Evolutionary conservation across 2,797 vertebrate genomes (phyloP).

Genomic region (Molossus molossus): DNA sequence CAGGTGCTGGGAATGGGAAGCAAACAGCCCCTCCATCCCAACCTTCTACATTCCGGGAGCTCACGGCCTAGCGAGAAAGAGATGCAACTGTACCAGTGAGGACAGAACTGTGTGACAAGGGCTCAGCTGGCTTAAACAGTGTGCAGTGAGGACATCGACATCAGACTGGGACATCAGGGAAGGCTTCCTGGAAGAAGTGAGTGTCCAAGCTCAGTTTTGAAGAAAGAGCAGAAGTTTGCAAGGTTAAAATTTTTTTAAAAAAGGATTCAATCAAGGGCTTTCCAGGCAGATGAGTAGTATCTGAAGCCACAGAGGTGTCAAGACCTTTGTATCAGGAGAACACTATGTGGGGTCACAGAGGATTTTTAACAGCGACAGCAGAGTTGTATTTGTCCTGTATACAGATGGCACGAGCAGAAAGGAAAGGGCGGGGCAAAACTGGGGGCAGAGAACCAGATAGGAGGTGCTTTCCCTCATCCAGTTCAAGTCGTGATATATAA

Average conservation of each 20-base stretch:
- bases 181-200: constrained; percentile 15
- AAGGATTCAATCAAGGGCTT: not conserved
- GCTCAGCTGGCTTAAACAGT: not conserved
- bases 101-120: not conserved
- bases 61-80: not conserved
- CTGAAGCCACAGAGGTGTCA: not conserved
- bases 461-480: not conserved
- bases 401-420: not conserved
- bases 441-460: not conserved
- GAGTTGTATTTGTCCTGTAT: not conserved
- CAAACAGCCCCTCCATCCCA: not conserved
- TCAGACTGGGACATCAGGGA: not conserved
- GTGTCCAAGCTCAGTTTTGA: not conserved
- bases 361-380: not conserved
- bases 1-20: not conserved
- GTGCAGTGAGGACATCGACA: not conserved
- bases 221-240: not conserved
- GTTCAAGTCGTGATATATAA: not conserved
- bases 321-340: not conserved
- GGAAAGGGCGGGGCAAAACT: not conserved
- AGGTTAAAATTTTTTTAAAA: not conserved
- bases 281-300: not conserved
- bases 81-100: not conserved
- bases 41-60: not conserved
- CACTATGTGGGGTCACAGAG: not conserved